These are phyloP conservation scores for Odontothrips loti DNA, from an alignment of 2,888 invertebrate genomes.

Conservation along the genomic window DNA sequence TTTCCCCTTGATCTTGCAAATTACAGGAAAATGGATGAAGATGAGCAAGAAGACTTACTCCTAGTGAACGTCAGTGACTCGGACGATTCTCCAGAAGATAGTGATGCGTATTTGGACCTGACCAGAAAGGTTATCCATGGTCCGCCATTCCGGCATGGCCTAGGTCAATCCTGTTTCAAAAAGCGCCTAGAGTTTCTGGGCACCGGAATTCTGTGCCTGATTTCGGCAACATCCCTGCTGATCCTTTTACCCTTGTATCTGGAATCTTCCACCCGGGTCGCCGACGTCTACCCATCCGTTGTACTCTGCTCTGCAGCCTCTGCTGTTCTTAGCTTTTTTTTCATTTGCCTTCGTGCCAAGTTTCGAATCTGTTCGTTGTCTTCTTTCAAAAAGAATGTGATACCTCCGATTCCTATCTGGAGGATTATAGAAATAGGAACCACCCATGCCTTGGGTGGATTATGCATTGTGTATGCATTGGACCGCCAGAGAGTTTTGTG, in stretches of 20 bases:
- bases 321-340: constrained; percentile 41
- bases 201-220: constrained; percentile 48
- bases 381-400: constrained; percentile 42
- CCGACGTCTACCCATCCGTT: constrained; percentile 46
- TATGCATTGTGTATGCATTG: constrained; percentile 51
- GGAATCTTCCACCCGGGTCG: constrained; percentile 45
- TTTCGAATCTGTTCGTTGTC: constrained; percentile 11
- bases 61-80: constrained; percentile 43
- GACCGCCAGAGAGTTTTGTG: constrained; percentile 56
- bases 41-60: constrained; percentile 45
- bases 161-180: neutral
- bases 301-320: neutral
- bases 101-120: constrained; percentile 40
- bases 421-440: constrained; percentile 48
- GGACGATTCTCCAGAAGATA: constrained; percentile 46
- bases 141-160: constrained; percentile 15
- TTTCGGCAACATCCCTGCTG: constrained; percentile 51
- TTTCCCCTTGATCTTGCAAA: neutral
- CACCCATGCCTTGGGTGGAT: constrained; percentile 49
- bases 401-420: constrained; percentile 47
- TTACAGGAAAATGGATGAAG: constrained; percentile 40
- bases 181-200: constrained; percentile 49
- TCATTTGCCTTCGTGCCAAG: constrained; percentile 41
- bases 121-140: neutral
- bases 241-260: constrained; percentile 54